Conservation (phyloP, 2,888 invertebrate genomes). For the Ephialtes manifestator region DNA sequence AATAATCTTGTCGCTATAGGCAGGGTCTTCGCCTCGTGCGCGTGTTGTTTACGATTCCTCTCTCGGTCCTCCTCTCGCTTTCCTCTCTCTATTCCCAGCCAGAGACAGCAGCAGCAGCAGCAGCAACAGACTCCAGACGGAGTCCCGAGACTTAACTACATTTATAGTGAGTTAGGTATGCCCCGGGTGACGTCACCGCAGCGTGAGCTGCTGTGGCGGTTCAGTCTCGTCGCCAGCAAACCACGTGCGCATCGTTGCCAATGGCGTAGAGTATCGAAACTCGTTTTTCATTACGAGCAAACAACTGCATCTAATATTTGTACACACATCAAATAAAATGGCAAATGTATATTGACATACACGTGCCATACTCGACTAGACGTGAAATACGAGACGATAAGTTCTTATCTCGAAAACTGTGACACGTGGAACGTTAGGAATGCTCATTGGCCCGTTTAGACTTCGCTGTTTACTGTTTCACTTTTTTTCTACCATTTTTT, state of each 20-base stretch:
- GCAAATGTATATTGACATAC: not conserved
- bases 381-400: not conserved
- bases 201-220: constrained; percentile 50
- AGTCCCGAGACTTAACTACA: constrained; percentile 65
- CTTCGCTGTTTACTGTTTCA: not conserved
- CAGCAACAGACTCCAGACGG: constrained; percentile 59
- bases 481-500: not conserved
- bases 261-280: constrained; percentile 53
- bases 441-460: not conserved
- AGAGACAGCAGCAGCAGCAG: constrained; percentile 7
- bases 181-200: constrained; percentile 67
- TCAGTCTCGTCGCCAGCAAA: constrained; percentile 46
- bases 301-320: not conserved
- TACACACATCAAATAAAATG: not conserved
- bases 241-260: constrained; percentile 62
- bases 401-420: not conserved
- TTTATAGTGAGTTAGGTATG: constrained; percentile 70
- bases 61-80: constrained; percentile 44
- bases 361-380: not conserved
- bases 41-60: constrained; percentile 61
- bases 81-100: constrained; percentile 40
- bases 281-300: not conserved
- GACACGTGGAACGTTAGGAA: not conserved
- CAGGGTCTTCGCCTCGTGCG: constrained; percentile 21
- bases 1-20: constrained; percentile 27